phyloP scores from a whole-genome alignment of 1,140 invertebrate genomes.

The Eubasilissa regina region DNA sequence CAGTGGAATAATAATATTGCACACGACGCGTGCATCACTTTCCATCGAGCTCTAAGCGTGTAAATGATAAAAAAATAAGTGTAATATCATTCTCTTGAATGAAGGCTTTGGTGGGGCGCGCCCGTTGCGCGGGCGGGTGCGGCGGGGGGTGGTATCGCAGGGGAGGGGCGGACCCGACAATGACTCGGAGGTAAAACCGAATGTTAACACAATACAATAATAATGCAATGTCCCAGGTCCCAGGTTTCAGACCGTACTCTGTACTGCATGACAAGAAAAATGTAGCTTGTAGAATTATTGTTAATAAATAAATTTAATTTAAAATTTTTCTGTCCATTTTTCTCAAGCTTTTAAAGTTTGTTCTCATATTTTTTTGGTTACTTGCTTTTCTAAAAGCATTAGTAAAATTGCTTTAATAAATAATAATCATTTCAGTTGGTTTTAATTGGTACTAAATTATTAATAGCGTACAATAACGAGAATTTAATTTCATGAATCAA shows the following conservation, averaged over 20 bases:
- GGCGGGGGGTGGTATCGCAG: background rate
- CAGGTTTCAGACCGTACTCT: background rate
- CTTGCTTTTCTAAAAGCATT: too few species aligned
- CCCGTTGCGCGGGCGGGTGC: background rate
- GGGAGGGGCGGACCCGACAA: conserved; percentile 33
- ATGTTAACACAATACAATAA: conserved; percentile 56
- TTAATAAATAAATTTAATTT: too few species aligned
- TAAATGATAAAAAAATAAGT: conserved; percentile 46
- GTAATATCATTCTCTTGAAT: conserved; percentile 51
- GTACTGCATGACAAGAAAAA: conserved; percentile 3
- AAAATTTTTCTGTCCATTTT: too few species aligned
- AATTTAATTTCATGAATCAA: too few species aligned
- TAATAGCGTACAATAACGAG: too few species aligned
- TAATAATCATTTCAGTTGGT: too few species aligned
- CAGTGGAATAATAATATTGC: background rate
- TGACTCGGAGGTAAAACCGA: conserved; percentile 37
- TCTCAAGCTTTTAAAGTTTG: too few species aligned
- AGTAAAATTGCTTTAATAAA: too few species aligned
- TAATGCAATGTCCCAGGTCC: conserved; percentile 31
- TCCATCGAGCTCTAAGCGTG: conserved; percentile 19
- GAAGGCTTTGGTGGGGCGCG: conserved; percentile 36
- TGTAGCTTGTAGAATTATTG: background rate
- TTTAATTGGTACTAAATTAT: too few species aligned
- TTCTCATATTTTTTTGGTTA: too few species aligned
- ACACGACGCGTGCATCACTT: background rate